A percentile compares a stretch with the other conserved stretches of the same genome.
These are phyloP conservation scores for Rhimphoctona megacephalus DNA, from an alignment of 2,888 invertebrate genomes.

Conservation along the genomic window DNA sequence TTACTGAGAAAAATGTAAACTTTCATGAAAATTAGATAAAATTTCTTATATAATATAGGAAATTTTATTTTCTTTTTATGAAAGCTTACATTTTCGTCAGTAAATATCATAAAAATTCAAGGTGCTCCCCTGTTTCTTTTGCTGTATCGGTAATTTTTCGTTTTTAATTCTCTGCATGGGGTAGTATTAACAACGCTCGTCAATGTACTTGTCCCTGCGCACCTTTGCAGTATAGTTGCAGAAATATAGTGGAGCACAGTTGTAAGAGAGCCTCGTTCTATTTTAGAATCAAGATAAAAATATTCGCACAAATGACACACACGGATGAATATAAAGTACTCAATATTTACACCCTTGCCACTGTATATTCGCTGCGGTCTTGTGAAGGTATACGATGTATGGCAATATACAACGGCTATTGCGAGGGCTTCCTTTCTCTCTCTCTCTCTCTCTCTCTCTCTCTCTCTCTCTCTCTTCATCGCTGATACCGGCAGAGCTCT, in stretches of 20 bases:
- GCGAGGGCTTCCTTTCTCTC: constrained; percentile 6
- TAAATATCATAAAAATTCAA: too few species aligned
- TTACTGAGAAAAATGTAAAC: too few species aligned
- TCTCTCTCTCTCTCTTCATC: constrained; percentile 16
- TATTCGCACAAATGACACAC: neutral
- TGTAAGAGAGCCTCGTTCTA: neutral
- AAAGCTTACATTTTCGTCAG: too few species aligned
- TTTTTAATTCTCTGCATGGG: too few species aligned
- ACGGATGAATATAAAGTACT: neutral
- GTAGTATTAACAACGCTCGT: neutral
- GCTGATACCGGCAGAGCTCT: constrained; percentile 38
- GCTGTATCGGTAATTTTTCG: too few species aligned
- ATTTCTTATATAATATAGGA: neutral
- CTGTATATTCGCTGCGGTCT: constrained; percentile 26
- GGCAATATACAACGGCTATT: constrained; percentile 19
- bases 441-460: constrained; percentile 8
- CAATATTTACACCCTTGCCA: constrained; percentile 21
- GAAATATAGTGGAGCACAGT: neutral
- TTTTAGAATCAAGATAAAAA: neutral
- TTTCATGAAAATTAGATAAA: neutral
- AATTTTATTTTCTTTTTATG: too few species aligned
- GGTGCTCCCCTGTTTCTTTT: too few species aligned
- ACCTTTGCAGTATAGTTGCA: neutral
- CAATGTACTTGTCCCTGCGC: neutral
- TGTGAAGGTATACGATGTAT: constrained; percentile 11